phyloP scores from a whole-genome alignment of 2,113 vertebrate genomes.

The Bucco capensis region DNA sequence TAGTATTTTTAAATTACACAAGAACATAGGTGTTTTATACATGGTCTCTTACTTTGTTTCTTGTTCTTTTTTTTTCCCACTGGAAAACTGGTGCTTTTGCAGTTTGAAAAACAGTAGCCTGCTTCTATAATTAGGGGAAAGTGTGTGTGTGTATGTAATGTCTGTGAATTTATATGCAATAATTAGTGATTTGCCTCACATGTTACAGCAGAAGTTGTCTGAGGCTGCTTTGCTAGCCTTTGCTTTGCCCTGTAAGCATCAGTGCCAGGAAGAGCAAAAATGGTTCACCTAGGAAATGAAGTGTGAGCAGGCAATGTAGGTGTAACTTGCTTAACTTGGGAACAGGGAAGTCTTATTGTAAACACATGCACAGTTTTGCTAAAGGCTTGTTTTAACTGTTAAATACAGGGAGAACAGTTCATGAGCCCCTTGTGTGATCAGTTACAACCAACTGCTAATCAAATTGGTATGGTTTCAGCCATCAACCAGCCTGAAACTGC shows the following conservation, averaged over 20 bases:
- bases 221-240: background rate
- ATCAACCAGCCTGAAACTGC: conserved; percentile 5
- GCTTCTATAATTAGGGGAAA: conserved; percentile 6
- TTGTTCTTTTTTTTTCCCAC: background rate
- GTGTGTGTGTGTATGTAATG: background rate
- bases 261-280: background rate
- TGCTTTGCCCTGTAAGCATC: background rate
- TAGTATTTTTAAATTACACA: background rate
- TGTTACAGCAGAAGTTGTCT: background rate
- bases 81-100: background rate
- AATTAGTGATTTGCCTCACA: background rate
- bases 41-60: background rate
- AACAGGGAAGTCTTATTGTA: background rate
- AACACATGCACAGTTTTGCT: background rate
- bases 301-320: background rate
- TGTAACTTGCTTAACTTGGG: background rate
- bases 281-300: background rate
- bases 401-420: background rate
- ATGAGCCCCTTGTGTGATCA: background rate
- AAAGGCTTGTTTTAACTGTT: background rate
- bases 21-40: background rate
- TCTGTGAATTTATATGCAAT: background rate
- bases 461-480: conserved; percentile 16
- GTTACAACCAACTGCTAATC: conserved; percentile 28
- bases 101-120: background rate